Percentiles rank a stretch among this genome's conserved stretches.
These are phyloP conservation scores for Callospermophilus lateralis DNA, from an alignment of 2,113 vertebrate species.

Conservation along the genomic window DNA sequence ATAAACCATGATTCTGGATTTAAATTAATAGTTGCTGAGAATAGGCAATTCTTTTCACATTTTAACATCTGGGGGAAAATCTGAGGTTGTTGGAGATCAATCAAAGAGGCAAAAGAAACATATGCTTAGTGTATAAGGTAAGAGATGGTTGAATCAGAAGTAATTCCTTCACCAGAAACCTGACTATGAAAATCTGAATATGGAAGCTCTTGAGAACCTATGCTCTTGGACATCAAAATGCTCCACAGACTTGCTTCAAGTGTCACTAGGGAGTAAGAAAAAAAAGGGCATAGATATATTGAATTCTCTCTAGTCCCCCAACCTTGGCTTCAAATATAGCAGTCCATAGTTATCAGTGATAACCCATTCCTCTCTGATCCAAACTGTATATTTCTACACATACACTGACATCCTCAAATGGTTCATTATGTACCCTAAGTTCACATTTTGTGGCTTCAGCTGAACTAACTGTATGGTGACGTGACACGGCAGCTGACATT, in stretches of 20 bases:
- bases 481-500: neutral
- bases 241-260: neutral
- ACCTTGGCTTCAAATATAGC: neutral
- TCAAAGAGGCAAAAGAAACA: neutral
- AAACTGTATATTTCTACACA: neutral
- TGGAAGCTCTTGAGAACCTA: neutral
- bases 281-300: neutral
- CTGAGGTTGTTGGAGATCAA: neutral
- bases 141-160: neutral
- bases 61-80: conserved; percentile 33
- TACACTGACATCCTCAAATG: neutral
- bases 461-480: neutral
- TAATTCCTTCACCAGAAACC: neutral
- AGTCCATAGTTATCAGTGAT: neutral
- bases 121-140: neutral
- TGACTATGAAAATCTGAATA: neutral
- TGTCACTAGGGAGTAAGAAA: neutral
- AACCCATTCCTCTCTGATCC: neutral
- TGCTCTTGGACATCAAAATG: neutral
- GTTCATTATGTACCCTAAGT: neutral
- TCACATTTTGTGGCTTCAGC: neutral
- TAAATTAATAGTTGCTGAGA: neutral
- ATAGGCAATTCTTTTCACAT: neutral
- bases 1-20: neutral
- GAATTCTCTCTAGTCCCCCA: neutral